Evolutionary conservation across 2,888 invertebrate species (phyloP).

Genomic region (Villa cingulata): DNA sequence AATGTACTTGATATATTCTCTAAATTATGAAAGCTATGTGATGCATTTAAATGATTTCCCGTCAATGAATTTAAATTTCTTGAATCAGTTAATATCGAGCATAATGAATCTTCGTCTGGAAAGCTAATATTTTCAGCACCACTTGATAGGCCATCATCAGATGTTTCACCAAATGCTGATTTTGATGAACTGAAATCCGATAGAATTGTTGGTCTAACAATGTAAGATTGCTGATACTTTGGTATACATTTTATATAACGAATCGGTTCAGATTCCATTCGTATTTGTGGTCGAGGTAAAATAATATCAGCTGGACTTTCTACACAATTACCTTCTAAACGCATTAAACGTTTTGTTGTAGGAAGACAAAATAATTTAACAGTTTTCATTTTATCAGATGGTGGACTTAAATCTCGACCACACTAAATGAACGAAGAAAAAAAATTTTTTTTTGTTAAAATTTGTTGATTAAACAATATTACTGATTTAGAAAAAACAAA

Average conservation of each 20-base stretch:
- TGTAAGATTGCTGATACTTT: conserved; percentile 27
- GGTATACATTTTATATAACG: conserved; percentile 35
- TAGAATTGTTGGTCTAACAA: conserved; percentile 28
- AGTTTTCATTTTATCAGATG: conserved; percentile 29
- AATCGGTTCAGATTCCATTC: conserved; percentile 29
- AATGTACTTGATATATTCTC: background rate
- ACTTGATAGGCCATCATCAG: conserved; percentile 22
- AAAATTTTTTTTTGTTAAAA: background rate
- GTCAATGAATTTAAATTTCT: conserved; percentile 8
- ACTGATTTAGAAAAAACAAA: no score
- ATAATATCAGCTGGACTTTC: conserved; percentile 32
- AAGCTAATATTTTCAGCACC: conserved; percentile 31
- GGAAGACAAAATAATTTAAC: conserved; percentile 32
- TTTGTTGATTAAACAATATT: background rate
- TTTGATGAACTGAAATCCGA: conserved; percentile 19
- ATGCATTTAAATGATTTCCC: conserved; percentile 10
- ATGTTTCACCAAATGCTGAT: conserved; percentile 23
- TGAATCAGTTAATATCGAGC: conserved; percentile 20
- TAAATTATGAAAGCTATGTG: background rate
- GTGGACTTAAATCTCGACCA: conserved; percentile 30
- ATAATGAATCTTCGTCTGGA: conserved; percentile 26
- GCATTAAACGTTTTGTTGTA: conserved; percentile 33
- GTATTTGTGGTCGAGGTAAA: conserved; percentile 31
- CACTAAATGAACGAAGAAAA: conserved; percentile 20
- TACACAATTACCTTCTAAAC: conserved; percentile 34